Evolutionary conservation across 2,113 vertebrate genomes (phyloP).

Genomic region (Melanerpes formicivorus): DNA sequence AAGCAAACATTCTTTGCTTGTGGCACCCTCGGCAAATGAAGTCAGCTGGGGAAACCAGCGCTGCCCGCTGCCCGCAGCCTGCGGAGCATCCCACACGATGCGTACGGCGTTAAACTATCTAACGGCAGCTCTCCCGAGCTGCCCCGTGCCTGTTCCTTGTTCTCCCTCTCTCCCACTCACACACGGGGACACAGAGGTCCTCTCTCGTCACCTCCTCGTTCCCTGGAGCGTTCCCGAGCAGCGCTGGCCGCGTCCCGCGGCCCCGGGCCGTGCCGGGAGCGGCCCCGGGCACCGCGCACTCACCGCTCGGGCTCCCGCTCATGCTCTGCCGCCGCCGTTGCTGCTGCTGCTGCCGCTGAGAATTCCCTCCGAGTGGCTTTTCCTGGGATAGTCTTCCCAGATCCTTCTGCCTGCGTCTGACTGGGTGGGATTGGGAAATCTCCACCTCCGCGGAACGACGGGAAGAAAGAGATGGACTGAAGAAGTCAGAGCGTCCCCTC

Average conservation of each 20-base stretch:
- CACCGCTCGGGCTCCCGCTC: not conserved
- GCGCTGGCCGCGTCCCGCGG: not conserved
- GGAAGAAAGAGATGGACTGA: not conserved
- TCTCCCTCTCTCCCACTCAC: not conserved
- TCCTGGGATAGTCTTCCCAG: slow-evolving; percentile 76
- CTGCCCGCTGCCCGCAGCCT: not conserved
- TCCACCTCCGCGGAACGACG: slow-evolving; percentile 81
- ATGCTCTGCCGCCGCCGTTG: not conserved
- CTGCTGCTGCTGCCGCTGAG: not conserved
- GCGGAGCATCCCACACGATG: accelerated
- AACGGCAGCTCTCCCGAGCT: not conserved
- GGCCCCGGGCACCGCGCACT: not conserved
- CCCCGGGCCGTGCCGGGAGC: too few species aligned
- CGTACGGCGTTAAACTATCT: not conserved
- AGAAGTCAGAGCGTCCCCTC: slow-evolving; percentile 62
- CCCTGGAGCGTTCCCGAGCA: not conserved
- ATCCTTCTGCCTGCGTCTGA: slow-evolving; percentile 66
- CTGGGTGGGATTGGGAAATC: slow-evolving; percentile 84
- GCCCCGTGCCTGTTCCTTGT: not conserved
- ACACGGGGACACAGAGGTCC: not conserved
- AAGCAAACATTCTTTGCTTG: not conserved
- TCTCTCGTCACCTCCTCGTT: accelerated
- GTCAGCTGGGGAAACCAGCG: not conserved
- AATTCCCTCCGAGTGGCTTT: slow-evolving; percentile 55
- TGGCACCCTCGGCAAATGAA: accelerated